Base-by-base conservation (phyloP, 1,140 invertebrate species). In the Polypedilum pembai region DNA sequence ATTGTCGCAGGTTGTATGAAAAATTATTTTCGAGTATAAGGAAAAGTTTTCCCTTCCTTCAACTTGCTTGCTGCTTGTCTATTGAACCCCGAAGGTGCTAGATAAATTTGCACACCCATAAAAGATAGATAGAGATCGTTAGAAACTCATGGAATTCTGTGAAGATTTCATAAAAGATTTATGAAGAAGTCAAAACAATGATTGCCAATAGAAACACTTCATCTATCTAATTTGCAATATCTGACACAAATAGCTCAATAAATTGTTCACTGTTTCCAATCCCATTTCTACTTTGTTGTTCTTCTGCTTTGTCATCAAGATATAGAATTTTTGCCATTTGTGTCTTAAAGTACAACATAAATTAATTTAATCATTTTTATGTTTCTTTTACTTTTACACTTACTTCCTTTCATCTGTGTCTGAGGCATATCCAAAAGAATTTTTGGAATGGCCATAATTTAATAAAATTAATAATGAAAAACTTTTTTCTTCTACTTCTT, bases 171-270 rank as follows among this genome's bases (percentile, higher is more conserved):
- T 56, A 56, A 56, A n/a, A 56, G 12, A 56, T 56, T 56, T 56
- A 56, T 56, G n/a, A 45, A 45, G 45, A 56, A 4, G 4, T 56
- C 5, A 33, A 8, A n/a, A 56, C 45, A 56, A 56, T 33, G 15
- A 56, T 56, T n/a, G 8, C 45, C n/a, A 56, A 56, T 56, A 56
- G n/a, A n/a, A n/a, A n/a, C 45, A 56, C 45, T 56, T 12, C n/a
- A 56, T 56, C 15, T 56, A 12, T 56, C 45, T 56, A 12, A 33
- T 33, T 33, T 33, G 24, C 24, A 33, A 33, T n/a, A 56, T 56
- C n/a, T 56, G 45, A 56, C 45, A 56, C 45, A 56, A 56, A 56
- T 56, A 56, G 45, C 45, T 56, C 45, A n/a, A 56, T 56, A 56
- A 56, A 56, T 56, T 56, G 24, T 56, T 56, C n/a, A 56, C 45